Evolutionary conservation across 2,797 vertebrate species (phyloP).

Genomic region (Sebastes cheni): DNA sequence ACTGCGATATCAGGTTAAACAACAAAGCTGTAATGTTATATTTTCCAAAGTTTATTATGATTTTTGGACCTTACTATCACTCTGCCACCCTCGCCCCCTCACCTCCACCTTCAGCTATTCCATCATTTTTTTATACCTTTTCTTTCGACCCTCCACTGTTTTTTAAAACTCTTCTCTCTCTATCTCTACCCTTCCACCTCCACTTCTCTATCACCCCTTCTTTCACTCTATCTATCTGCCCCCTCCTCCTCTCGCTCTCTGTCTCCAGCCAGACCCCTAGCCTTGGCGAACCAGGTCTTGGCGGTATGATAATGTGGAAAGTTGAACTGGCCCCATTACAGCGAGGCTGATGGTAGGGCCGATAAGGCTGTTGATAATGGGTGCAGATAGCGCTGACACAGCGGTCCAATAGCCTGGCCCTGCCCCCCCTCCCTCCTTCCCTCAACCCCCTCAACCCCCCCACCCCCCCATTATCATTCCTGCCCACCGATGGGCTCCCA

Average conservation of each 20-base stretch:
- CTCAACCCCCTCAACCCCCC: constrained; percentile 82
- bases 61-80: constrained; percentile 13
- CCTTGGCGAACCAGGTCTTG: constrained; percentile 92
- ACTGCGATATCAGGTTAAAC: constrained; percentile 7
- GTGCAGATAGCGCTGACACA: constrained; percentile 92
- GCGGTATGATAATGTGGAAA: constrained; percentile 99
- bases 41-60: neutral
- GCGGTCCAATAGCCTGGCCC: constrained; percentile 93
- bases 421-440: constrained; percentile 76
- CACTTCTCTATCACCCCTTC: constrained; percentile 62
- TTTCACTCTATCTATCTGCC: constrained; percentile 63
- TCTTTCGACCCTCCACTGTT: constrained; percentile 17
- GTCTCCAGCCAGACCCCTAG: constrained; percentile 87
- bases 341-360: constrained; percentile 91
- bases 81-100: neutral
- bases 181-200: constrained; percentile 46
- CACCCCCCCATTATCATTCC: constrained; percentile 97
- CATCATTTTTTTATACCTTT: neutral
- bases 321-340: constrained; percentile 99
- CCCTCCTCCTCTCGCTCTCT: constrained; percentile 53
- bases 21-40: neutral
- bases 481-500: constrained; percentile 95
- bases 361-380: constrained; percentile 97
- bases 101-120: neutral
- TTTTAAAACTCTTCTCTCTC: constrained; percentile 17